A percentile compares a stretch with the other conserved stretches of the same genome.
These are phyloP conservation scores for Drosophila murphyi DNA, from an alignment of 1,140 invertebrate genomes.

Conservation along the genomic window DNA sequence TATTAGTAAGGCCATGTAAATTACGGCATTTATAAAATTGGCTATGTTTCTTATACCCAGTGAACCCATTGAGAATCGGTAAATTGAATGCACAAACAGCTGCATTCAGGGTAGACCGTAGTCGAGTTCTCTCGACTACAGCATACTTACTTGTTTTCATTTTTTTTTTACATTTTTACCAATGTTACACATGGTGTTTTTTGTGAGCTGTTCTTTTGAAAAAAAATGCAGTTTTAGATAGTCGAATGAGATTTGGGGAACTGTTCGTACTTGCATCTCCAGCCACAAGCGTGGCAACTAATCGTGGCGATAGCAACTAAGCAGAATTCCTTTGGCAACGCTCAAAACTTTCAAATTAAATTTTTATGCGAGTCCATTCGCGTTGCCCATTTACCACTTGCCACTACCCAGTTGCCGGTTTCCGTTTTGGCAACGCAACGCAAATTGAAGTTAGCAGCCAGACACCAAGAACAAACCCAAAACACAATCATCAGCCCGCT, in stretches of 20 bases:
- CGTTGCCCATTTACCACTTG: constrained; percentile 11
- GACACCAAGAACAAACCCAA: constrained; percentile 24
- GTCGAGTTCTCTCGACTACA: too few relatives aligned
- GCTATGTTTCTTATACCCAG: too few relatives aligned
- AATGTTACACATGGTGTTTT: constrained; percentile 39
- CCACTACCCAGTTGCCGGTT: constrained; percentile 33
- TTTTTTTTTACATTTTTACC: constrained; percentile 11
- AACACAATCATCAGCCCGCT: constrained; percentile 51
- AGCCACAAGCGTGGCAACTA: constrained; percentile 16
- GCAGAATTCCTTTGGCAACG: constrained; percentile 38
- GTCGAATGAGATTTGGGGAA: not conserved
- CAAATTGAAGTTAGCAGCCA: constrained; percentile 60
- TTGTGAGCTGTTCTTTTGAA: too few relatives aligned
- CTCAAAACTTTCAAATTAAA: constrained; percentile 37
- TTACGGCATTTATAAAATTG: too few relatives aligned
- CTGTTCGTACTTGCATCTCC: not conserved
- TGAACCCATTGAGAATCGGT: too few relatives aligned
- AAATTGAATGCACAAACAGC: not conserved
- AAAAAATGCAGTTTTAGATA: not conserved
- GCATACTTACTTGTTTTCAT: too few relatives aligned
- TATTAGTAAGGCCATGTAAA: too few relatives aligned
- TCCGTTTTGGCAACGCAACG: constrained; percentile 46
- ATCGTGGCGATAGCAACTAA: constrained; percentile 30
- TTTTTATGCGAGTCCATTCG: constrained; percentile 18
- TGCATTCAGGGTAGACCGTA: not conserved